A percentile compares a stretch with the other conserved stretches of the same genome.
Evolutionary conservation across 2,113 vertebrate species (phyloP).

Genomic region (Sinocyclocheilus rhinocerous): DNA sequence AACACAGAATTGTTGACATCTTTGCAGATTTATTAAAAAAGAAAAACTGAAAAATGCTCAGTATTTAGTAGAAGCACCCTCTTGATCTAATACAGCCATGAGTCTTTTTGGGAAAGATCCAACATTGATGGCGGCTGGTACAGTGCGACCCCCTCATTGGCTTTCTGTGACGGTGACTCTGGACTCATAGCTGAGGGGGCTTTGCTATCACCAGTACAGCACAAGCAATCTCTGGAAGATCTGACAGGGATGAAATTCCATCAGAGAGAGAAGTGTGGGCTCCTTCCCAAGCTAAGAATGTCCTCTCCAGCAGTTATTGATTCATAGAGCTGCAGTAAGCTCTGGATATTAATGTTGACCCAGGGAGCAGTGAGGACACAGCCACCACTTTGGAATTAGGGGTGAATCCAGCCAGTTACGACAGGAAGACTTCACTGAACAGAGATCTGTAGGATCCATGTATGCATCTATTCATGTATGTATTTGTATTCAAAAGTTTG

Average conservation of each 20-base stretch:
- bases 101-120: too few relatives aligned
- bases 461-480: background rate
- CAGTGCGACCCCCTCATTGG: slow-evolving; percentile 33
- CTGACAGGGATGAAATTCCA: slow-evolving; percentile 26
- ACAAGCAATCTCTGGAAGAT: slow-evolving; percentile 35
- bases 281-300: background rate
- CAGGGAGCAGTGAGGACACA: slow-evolving; percentile 37
- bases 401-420: slow-evolving; percentile 8
- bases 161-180: slow-evolving; percentile 13
- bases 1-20: too few relatives aligned
- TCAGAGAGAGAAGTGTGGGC: slow-evolving; percentile 8
- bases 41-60: too few relatives aligned
- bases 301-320: slow-evolving; percentile 57
- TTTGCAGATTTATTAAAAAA: too few relatives aligned
- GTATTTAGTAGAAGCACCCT: too few relatives aligned
- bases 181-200: background rate
- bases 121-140: background rate
- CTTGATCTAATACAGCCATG: too few relatives aligned
- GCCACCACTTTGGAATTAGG: slow-evolving; percentile 4
- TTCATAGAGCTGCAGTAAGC: slow-evolving; percentile 61
- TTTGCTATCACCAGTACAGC: background rate
- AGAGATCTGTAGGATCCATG: too few relatives aligned
- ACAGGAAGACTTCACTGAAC: background rate
- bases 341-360: slow-evolving; percentile 64
- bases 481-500: background rate